Percentiles rank a stretch among this genome's conserved stretches.
Conservation (phyloP, 2,797 vertebrate genomes). For the Tarsius wallacei region DNA sequence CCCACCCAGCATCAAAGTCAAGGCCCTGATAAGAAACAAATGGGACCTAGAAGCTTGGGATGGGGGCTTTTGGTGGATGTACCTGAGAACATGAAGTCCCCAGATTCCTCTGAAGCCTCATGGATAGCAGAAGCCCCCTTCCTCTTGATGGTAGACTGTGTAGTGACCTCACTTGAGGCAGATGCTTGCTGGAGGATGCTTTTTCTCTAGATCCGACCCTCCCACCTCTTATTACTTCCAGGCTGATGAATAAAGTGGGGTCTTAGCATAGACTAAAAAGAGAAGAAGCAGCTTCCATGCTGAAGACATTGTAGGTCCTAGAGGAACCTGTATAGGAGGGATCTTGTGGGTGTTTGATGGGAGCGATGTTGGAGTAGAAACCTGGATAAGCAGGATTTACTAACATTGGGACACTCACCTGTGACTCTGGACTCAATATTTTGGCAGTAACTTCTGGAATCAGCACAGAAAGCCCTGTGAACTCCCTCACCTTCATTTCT, state of each 20-base stretch:
- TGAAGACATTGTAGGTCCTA: not conserved
- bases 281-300: not conserved
- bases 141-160: not conserved
- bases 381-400: not conserved
- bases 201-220: not conserved
- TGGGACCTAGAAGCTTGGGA: not conserved
- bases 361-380: not conserved
- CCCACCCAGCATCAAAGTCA: not conserved
- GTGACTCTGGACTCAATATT: not conserved
- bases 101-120: not conserved
- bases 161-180: not conserved
- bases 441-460: slow-evolving; percentile 14
- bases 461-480: not conserved
- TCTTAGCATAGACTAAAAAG: not conserved
- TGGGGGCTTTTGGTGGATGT: not conserved
- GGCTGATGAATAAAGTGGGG: not conserved
- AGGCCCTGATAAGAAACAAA: not conserved
- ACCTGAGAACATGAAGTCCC: not conserved
- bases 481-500: not conserved
- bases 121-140: not conserved
- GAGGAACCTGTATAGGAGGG: not conserved
- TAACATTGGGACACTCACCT: not conserved
- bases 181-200: not conserved
- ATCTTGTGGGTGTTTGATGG: not conserved
- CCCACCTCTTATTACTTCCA: not conserved